A percentile compares a stretch with the other conserved stretches of the same genome.
Conservation (phyloP, 1,140 invertebrate species). For the Uloborus diversus region DNA sequence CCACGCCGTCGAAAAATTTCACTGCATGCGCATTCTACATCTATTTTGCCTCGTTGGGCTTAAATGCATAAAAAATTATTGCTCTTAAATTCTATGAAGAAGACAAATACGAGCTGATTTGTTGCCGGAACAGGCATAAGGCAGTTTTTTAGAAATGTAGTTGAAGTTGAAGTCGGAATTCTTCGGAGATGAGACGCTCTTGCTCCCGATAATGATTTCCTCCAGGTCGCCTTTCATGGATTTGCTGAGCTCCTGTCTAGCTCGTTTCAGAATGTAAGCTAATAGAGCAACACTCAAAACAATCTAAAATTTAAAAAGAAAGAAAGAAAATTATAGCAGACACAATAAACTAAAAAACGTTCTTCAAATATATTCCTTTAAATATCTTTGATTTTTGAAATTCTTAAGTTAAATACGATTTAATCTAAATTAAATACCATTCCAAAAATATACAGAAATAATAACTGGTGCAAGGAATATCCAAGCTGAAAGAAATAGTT, state of each 20-base stretch:
- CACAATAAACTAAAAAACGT: neutral
- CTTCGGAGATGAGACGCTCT: neutral
- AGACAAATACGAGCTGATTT: conserved; percentile 32
- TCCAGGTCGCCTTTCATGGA: conserved; percentile 18
- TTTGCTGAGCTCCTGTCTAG: conserved; percentile 29
- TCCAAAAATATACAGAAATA: no score
- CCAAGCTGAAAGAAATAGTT: no score
- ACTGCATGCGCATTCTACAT: neutral
- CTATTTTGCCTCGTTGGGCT: neutral
- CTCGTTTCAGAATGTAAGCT: conserved; percentile 24
- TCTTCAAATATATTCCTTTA: no score
- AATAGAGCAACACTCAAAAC: conserved; percentile 40
- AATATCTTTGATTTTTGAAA: no score
- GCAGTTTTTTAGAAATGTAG: conserved; percentile 42
- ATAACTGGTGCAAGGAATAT: no score
- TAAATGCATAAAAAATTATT: neutral
- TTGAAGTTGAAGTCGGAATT: conserved; percentile 43
- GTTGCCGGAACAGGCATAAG: conserved; percentile 22
- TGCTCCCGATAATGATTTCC: conserved; percentile 15
- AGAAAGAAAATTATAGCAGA: neutral
- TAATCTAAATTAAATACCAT: no score
- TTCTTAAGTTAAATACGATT: no score
- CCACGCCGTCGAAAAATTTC: neutral
- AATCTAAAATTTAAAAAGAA: conserved; percentile 11
- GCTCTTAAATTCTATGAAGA: conserved; percentile 26